Conservation (phyloP, 1,140 invertebrate species). For the Aphelenchoides fujianensis region DNA sequence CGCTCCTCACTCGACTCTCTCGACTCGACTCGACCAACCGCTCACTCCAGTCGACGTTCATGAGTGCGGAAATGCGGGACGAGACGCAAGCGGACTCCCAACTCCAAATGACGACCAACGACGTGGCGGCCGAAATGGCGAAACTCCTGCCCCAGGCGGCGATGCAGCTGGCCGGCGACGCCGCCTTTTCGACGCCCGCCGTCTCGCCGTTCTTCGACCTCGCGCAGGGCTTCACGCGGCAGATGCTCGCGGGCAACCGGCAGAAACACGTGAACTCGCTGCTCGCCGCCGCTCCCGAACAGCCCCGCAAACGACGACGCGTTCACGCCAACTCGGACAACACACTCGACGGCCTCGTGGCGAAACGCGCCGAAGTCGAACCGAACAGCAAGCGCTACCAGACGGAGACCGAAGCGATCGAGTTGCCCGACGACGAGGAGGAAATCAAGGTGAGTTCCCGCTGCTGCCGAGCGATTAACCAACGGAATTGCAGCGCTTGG, state of each 20-base stretch:
- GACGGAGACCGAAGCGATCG: conserved; percentile 58
- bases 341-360: conserved; percentile 59
- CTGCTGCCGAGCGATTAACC: too few species aligned
- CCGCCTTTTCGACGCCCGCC: neutral
- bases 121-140: too few species aligned
- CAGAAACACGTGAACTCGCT: too few species aligned
- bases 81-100: too few species aligned
- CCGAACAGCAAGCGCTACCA: conserved; percentile 56
- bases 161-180: too few species aligned
- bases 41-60: too few species aligned
- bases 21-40: too few species aligned
- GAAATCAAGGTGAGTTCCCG: conserved; percentile 54
- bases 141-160: too few species aligned
- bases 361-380: conserved; percentile 54
- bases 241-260: neutral
- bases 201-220: conserved; percentile 3
- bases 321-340: conserved; percentile 54
- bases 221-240: neutral
- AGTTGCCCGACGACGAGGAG: conserved; percentile 59
- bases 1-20: too few species aligned
- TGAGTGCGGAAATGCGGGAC: too few species aligned
- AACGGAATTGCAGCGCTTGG: conserved; percentile 48
- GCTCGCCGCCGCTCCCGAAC: too few species aligned
- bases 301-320: conserved; percentile 46
- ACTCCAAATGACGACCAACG: too few species aligned